Evolutionary conservation across 2,797 vertebrate species (phyloP), one percentile per base, ranked within the genome.

Genomic region (Hephaestus fuliginosus): DNA sequence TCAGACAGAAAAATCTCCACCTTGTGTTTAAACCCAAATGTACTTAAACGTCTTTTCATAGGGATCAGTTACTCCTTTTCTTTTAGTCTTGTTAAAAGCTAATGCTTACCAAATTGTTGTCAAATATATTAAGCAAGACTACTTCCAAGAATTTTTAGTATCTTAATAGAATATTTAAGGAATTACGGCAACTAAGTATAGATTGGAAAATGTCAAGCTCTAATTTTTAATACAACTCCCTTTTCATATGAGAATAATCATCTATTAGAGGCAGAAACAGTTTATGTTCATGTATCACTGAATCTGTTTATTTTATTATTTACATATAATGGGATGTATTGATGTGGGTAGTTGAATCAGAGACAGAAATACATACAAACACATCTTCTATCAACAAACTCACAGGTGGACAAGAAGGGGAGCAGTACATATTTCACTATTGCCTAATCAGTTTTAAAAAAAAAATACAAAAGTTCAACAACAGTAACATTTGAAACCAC

Each of bases 291-390:
- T 69, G 66, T 79, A 84, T 79, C 69, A 89, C 66, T 88, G 88
- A 6, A 87, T 89, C 71, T 86, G 67, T 88, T 89, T 91, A 72
- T 86, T 91, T 86, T 89, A 69, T 88, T 92, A 94, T 94, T 94
- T 95, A 95, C 94, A 94, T 88, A 88, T 81, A 92, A 76, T 87
- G 77, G 72, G 88, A 87, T 51, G 22, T 83, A 74, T 58, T 74
- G 73, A 76, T 76, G 46, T 36, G 80, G 78, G 55, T 70, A 62
- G 53, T 44, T 82, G 22, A 78, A 66, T 14, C n/a, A 15, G 70
- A 82, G 76, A 88, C 65, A 30, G 36, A 62, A 69, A 82, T 17
- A 86, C 86, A 74, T 28, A 84, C 70, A 76, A 63, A 79, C 68
- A 81, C 67, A 74, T 83, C 82, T 86, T 87, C 66, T 80, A 86